phyloP scores from a whole-genome alignment of 30 jellyfish, hydroid and myxozoan species.

The Sanderia malayensis region DNA sequence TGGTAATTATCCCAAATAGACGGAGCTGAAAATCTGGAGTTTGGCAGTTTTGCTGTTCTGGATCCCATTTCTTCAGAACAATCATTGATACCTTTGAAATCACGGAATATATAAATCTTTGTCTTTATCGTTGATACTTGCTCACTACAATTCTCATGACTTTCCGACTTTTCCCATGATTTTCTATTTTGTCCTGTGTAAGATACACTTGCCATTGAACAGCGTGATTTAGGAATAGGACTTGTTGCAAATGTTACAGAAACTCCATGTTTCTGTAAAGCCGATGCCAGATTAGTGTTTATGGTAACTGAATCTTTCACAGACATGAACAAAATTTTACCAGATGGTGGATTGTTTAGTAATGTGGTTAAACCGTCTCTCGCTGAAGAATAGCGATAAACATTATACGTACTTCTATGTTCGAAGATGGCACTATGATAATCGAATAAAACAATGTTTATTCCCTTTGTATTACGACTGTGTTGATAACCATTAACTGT shows the following conservation, averaged over 20 bases:
- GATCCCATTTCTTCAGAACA: constrained; percentile 31
- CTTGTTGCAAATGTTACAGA: constrained; percentile 31
- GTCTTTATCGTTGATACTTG: not conserved
- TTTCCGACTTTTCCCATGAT: constrained; percentile 17
- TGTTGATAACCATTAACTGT: constrained; percentile 16
- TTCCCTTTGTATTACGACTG: not conserved
- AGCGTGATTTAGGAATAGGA: not conserved
- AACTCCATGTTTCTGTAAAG: constrained; percentile 27
- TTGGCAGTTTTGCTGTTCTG: constrained; percentile 1
- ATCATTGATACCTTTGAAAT: constrained; percentile 2
- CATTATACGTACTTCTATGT: not conserved
- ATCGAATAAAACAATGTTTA: constrained; percentile 11
- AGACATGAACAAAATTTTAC: constrained; percentile 24
- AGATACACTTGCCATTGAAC: constrained; percentile 10
- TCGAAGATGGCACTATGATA: constrained; percentile 22
- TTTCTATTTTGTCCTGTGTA: constrained; percentile 17
- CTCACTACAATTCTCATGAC: not conserved
- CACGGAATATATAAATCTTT: constrained; percentile 3
- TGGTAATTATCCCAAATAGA: not conserved
- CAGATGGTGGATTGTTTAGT: constrained; percentile 3
- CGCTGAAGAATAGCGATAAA: not conserved
- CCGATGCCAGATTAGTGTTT: constrained; percentile 4
- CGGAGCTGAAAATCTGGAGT: constrained; percentile 5
- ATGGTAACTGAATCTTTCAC: constrained; percentile 12
- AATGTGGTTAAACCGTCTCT: not conserved